phyloP scores from a whole-genome alignment of 2,797 vertebrate species.

The Pyrocephalus nanus region DNA sequence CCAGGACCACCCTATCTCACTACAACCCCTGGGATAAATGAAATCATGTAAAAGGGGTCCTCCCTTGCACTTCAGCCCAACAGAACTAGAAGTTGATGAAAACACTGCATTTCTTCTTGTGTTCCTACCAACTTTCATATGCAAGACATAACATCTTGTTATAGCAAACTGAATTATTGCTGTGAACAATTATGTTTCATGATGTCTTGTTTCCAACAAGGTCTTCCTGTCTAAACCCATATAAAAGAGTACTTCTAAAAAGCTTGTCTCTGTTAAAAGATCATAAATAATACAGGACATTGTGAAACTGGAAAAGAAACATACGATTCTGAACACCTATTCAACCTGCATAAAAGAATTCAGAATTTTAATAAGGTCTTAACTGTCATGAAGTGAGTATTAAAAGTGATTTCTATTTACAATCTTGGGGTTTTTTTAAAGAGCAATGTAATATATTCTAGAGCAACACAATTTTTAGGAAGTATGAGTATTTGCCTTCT shows the following conservation, averaged over 20 bases:
- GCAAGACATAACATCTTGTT: background rate
- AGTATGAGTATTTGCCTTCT: background rate
- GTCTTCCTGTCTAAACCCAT: background rate
- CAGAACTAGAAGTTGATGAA: background rate
- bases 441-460: background rate
- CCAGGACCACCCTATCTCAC: background rate
- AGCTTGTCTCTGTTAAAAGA: background rate
- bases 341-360: background rate
- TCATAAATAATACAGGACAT: background rate
- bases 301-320: background rate
- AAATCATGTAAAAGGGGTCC: background rate
- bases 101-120: background rate
- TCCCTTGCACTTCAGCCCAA: background rate
- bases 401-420: background rate
- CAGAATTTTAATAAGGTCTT: background rate
- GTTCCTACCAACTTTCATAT: background rate
- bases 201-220: background rate
- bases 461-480: background rate
- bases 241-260: background rate
- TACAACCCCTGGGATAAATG: background rate
- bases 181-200: background rate
- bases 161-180: background rate
- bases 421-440: rapidly evolving
- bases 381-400: background rate
- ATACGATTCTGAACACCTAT: background rate